Conservation (phyloP, 2,888 invertebrate species). For the Volucella zonaria region DNA sequence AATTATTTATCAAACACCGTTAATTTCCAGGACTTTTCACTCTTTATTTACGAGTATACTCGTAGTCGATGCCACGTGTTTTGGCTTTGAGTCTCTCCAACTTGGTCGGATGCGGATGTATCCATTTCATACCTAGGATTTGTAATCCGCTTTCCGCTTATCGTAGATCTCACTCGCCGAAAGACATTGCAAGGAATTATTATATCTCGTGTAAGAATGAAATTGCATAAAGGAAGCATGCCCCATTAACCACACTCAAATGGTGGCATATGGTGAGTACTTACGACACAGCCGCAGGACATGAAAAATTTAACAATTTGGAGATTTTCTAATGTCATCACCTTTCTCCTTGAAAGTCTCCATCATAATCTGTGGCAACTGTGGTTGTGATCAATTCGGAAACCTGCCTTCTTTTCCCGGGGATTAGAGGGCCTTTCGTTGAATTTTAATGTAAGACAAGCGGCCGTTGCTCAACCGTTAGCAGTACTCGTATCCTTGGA, state of each 20-base stretch:
- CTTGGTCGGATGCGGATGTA: background rate
- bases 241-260: background rate
- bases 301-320: conserved; percentile 50
- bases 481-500: conserved; percentile 10
- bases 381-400: conserved; percentile 17
- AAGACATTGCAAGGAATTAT: conserved; percentile 33
- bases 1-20: conserved; percentile 56
- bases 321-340: conserved; percentile 49
- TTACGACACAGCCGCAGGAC: conserved; percentile 19
- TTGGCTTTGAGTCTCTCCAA: background rate
- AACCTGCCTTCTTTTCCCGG: background rate
- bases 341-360: background rate
- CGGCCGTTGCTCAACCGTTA: conserved; percentile 7
- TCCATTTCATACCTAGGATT: conserved; percentile 42
- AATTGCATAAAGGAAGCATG: conserved; percentile 43
- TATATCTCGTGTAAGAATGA: conserved; percentile 41
- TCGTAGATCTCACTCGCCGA: conserved; percentile 48
- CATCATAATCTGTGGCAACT: background rate
- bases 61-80: conserved; percentile 15
- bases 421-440: conserved; percentile 7
- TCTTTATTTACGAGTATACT: background rate
- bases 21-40: conserved; percentile 37
- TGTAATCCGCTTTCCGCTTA: conserved; percentile 65
- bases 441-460: conserved; percentile 38
- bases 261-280: background rate